Evolutionary conservation across 1,140 invertebrate species (phyloP), one percentile per base, ranked within the genome.

Genomic region (Hypothenemus hampei): DNA sequence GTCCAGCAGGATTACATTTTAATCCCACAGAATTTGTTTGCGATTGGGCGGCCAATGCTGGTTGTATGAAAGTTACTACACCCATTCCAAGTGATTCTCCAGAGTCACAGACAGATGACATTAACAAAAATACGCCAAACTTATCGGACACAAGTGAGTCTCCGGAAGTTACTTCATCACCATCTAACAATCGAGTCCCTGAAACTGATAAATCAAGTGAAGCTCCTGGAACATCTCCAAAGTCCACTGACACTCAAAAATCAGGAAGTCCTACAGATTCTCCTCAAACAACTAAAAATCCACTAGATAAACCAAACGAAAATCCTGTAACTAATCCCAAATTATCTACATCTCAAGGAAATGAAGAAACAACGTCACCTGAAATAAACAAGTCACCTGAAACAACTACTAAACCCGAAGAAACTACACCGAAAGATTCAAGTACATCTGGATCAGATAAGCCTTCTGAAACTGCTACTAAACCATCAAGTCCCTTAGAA

Each of bases 1-100:
- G 73, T 39, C 65, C 71, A 1, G 51, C 49, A 15, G 69, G 69
- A 0, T 55, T 71, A 19, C 56, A 67, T 18, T 77, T 74, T 33
- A 73, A 75, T 52, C 36, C 61, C 1, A 26, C 13, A 0, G 40
- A 63, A 21, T 45, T 65, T 18, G 60, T 67, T 4, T 77, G 75
- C 43, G 73, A 75, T 51, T 67, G 65, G 56, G 65, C 66, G 2
- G 20, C 43, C 4, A 52, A 61, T 44, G 66, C 69, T 19, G 36
- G 61, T 10, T 72, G 68, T 53, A 46, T 46, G 31, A 55, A 49
- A 35, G 20, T 48, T 10, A 36, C 51, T 10, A 59, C 58, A 11
- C 36, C 58, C 6, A 15, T 7, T 22, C 35, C 33, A n/a, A 45
- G 40, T 24, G 6, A 26, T 10, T 1, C 3, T 22, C 15, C 22